These are phyloP conservation scores for Morpho achilles DNA, from an alignment of 2,888 invertebrate species.

Conservation along the genomic window DNA sequence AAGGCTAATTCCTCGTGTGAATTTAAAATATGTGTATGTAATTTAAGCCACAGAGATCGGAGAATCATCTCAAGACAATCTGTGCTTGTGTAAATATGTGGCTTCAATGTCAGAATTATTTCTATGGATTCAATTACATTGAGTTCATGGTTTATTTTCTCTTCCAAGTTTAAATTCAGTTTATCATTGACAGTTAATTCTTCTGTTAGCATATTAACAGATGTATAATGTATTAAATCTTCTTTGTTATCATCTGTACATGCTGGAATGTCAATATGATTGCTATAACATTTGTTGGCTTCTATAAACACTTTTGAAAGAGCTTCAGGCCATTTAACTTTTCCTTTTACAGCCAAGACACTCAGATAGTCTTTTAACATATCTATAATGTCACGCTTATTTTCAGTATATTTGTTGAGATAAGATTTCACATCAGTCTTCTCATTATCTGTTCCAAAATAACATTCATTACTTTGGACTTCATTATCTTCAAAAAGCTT, in stretches of 20 bases:
- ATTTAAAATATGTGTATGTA: slow-evolving; percentile 61
- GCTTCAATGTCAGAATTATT: slow-evolving; percentile 53
- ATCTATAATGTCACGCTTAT: slow-evolving; percentile 77
- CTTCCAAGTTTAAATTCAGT: slow-evolving; percentile 40
- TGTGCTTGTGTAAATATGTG: slow-evolving; percentile 51
- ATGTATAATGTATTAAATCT: slow-evolving; percentile 53
- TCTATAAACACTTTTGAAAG: slow-evolving; percentile 79
- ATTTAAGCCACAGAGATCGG: slow-evolving; percentile 64
- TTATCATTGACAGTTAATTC: slow-evolving; percentile 64
- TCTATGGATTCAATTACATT: slow-evolving; percentile 60
- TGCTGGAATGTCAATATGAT: slow-evolving; percentile 63
- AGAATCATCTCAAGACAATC: slow-evolving; percentile 57
- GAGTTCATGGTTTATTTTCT: slow-evolving; percentile 45
- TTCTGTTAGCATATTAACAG: slow-evolving; percentile 60
- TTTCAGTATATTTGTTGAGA: slow-evolving; percentile 79
- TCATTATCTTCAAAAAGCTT: slow-evolving; percentile 79
- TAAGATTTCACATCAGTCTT: slow-evolving; percentile 81
- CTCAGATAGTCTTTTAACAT: slow-evolving; percentile 80
- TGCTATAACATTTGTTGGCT: slow-evolving; percentile 78
- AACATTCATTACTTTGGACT: slow-evolving; percentile 49
- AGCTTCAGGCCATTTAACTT: slow-evolving; percentile 81
- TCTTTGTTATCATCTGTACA: slow-evolving; percentile 53
- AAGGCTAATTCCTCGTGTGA: slow-evolving; percentile 62
- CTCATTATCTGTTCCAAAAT: slow-evolving; percentile 84
- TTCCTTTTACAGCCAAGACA: slow-evolving; percentile 81